Percentiles rank a stretch among this genome's conserved stretches.
Conservation (phyloP, 2,888 invertebrate genomes). For the Autographa pulchrina region DNA sequence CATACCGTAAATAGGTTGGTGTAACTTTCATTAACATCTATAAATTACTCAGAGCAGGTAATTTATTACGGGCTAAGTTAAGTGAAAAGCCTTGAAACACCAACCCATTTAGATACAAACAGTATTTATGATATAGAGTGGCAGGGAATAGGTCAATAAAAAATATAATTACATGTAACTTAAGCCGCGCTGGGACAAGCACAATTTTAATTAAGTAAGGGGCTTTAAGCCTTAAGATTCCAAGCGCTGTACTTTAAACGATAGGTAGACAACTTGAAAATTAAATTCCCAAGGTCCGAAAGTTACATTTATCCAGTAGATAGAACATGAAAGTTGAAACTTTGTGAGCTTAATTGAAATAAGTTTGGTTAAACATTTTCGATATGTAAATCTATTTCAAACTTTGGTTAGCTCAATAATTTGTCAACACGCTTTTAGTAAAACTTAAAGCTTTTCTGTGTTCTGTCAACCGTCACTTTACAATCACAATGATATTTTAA, state of each 20-base stretch:
- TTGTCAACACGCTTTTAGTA: conserved; percentile 43
- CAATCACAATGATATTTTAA: conserved; percentile 6
- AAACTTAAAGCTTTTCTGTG: conserved; percentile 54
- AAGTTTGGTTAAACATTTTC: conserved; percentile 54
- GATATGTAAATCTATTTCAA: conserved; percentile 53
- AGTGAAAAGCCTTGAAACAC: conserved; percentile 52
- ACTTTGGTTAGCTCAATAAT: conserved; percentile 51
- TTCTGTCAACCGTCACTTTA: conserved; percentile 32
- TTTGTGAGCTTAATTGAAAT: conserved; percentile 53
- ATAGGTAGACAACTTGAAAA: not conserved
- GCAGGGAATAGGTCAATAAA: conserved; percentile 45
- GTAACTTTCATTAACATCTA: conserved; percentile 45
- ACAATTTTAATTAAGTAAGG: conserved; percentile 35
- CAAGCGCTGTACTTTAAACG: not conserved
- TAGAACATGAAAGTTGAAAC: conserved; percentile 30
- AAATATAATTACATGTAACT: conserved; percentile 29
- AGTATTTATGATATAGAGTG: conserved; percentile 36
- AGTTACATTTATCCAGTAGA: conserved; percentile 18
- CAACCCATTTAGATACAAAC: conserved; percentile 39
- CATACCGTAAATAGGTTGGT: conserved; percentile 20
- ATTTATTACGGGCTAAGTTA: conserved; percentile 45
- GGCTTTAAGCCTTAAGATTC: conserved; percentile 7
- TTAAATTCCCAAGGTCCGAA: not conserved
- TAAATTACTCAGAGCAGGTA: conserved; percentile 44
- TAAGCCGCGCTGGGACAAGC: conserved; percentile 15